Percentiles rank a stretch among this genome's conserved stretches.
Conservation (phyloP, 1,140 invertebrate species). For the Lordiphosa collinella region DNA sequence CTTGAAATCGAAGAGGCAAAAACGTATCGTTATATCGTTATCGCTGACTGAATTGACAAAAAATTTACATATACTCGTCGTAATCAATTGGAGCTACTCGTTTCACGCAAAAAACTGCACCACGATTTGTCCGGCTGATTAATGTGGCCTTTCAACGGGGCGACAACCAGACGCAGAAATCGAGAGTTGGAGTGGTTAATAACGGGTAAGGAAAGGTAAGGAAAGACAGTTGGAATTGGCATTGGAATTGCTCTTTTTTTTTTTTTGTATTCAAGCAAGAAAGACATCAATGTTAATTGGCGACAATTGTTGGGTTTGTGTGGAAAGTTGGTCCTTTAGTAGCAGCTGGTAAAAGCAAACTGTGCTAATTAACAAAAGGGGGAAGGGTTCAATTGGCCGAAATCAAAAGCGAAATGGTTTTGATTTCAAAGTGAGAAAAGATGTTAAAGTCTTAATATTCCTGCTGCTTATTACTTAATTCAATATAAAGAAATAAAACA, state of each 20-base stretch:
- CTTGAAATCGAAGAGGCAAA: slow-evolving; percentile 43
- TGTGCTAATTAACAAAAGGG: slow-evolving; percentile 28
- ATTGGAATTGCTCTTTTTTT: slow-evolving; percentile 2
- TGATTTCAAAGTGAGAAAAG: too few species aligned
- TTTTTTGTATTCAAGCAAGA: slow-evolving; percentile 27
- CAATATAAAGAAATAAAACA: too few species aligned
- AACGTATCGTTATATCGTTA: slow-evolving; percentile 30
- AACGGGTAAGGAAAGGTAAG: background rate
- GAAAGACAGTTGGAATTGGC: slow-evolving; percentile 1
- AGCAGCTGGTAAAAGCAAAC: slow-evolving; percentile 24
- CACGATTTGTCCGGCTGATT: slow-evolving; percentile 60
- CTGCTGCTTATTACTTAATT: too few species aligned
- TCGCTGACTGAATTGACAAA: slow-evolving; percentile 39
- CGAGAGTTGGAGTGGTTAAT: slow-evolving; percentile 4
- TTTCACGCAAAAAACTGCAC: slow-evolving; percentile 48
- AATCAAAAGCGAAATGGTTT: too few species aligned
- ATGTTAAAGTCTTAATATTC: too few species aligned
- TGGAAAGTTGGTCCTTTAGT: slow-evolving; percentile 44
- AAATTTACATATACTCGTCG: slow-evolving; percentile 57
- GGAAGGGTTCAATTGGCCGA: background rate
- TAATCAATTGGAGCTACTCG: slow-evolving; percentile 62
- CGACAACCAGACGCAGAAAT: background rate
- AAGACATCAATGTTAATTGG: slow-evolving; percentile 48
- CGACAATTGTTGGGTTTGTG: slow-evolving; percentile 60
- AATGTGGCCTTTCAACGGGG: slow-evolving; percentile 39